Conservation (phyloP, 2,888 invertebrate genomes). For the Phanerotoma sp. region DNA sequence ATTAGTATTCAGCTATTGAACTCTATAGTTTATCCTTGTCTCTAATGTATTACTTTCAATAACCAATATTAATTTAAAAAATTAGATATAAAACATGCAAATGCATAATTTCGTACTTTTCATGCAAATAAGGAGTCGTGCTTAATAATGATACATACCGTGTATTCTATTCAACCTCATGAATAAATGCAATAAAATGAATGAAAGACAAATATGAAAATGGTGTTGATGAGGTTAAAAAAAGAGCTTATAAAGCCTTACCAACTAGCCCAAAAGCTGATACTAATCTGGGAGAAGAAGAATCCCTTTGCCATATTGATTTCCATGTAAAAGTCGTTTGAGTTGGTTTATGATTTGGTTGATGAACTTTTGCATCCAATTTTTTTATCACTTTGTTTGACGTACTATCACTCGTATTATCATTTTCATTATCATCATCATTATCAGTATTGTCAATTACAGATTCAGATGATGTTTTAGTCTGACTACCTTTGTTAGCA, state of each 20-base stretch:
- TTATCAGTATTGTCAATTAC: constrained; percentile 15
- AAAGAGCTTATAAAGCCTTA: constrained; percentile 41
- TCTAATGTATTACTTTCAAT: too few species aligned
- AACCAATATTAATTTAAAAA: too few species aligned
- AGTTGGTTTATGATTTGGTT: constrained; percentile 44
- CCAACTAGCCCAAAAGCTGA: constrained; percentile 51
- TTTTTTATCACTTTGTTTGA: constrained; percentile 39
- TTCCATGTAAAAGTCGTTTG: constrained; percentile 50
- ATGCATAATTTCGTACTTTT: too few species aligned
- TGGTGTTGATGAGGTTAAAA: neutral
- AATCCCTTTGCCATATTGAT: constrained; percentile 48
- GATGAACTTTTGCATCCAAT: constrained; percentile 29
- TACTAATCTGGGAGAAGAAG: constrained; percentile 49
- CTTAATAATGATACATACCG: neutral
- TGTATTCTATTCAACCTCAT: too few species aligned
- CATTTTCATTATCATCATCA: constrained; percentile 14
- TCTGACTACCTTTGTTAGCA: constrained; percentile 46
- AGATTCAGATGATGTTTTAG: constrained; percentile 39
- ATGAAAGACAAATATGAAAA: constrained; percentile 1
- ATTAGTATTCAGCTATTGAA: too few species aligned
- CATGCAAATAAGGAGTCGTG: too few species aligned
- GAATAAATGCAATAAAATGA: neutral
- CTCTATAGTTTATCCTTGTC: too few species aligned
- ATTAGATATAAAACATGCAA: too few species aligned
- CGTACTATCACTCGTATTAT: constrained; percentile 4